These are phyloP conservation scores for Struthidea cinerea DNA, from an alignment of 2,113 vertebrate genomes.

Conservation along the genomic window DNA sequence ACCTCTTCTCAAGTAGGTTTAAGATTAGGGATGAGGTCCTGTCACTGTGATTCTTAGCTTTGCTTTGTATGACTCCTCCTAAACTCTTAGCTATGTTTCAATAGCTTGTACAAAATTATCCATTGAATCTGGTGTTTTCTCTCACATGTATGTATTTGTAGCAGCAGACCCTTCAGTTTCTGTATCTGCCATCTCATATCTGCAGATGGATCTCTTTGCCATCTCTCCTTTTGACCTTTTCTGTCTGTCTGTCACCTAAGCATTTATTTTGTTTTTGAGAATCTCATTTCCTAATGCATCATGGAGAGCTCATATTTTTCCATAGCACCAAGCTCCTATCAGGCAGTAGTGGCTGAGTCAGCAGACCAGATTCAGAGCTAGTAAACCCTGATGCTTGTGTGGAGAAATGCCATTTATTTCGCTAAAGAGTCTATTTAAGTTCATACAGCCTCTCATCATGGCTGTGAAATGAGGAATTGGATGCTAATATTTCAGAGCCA, in stretches of 20 bases:
- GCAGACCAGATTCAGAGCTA: neutral
- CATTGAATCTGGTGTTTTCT: neutral
- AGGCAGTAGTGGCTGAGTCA: conserved; percentile 1
- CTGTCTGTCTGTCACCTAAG: neutral
- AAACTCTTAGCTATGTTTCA: neutral
- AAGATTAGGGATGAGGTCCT: neutral
- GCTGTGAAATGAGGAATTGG: conserved; percentile 38
- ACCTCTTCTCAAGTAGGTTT: neutral
- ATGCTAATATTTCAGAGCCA: conserved; percentile 49
- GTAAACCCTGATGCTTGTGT: neutral
- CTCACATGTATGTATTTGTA: neutral
- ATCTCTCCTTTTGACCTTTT: neutral
- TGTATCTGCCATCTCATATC: neutral
- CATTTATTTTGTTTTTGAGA: neutral
- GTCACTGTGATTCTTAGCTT: neutral
- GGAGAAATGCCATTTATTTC: conserved; percentile 23
- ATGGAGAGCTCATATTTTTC: neutral
- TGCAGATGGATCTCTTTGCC: neutral
- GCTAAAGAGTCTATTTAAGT: neutral
- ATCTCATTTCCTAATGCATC: neutral
- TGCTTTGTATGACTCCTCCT: neutral
- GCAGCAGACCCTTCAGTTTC: neutral
- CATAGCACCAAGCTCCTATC: neutral
- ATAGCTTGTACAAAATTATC: neutral
- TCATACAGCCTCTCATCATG: conserved; percentile 37